phyloP scores from a whole-genome alignment of 2,888 invertebrate species.

The Phorcus lineatus region DNA sequence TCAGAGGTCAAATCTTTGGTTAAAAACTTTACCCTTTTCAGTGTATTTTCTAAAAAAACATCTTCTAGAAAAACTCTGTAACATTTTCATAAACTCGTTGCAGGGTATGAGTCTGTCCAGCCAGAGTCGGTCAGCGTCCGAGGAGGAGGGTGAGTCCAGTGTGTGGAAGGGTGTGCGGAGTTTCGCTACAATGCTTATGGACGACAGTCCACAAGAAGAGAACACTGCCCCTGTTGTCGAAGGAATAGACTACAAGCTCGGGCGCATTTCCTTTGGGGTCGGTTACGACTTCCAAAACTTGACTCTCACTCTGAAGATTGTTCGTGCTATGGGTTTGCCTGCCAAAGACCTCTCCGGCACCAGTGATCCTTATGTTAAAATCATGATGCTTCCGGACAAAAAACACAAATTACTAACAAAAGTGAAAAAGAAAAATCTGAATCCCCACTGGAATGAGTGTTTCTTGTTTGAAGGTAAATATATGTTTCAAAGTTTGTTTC shows the following conservation, averaged over 20 bases:
- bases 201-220: constrained; percentile 52
- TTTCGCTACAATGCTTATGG: constrained; percentile 69
- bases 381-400: constrained; percentile 73
- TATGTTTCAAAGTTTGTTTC: no score
- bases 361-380: constrained; percentile 75
- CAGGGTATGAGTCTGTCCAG: constrained; percentile 48
- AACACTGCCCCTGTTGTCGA: constrained; percentile 50
- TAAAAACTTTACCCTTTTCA: no score
- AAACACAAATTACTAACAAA: constrained; percentile 74
- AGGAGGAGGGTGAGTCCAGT: constrained; percentile 47
- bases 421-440: constrained; percentile 74
- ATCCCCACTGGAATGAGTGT: constrained; percentile 75
- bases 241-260: constrained; percentile 67
- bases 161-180: constrained; percentile 65
- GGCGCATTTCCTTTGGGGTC: constrained; percentile 70
- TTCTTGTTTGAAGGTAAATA: constrained; percentile 80
- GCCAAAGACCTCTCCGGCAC: constrained; percentile 75
- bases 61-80: no score
- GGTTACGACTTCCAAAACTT: constrained; percentile 72
- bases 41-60: no score
- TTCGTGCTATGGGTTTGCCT: constrained; percentile 70
- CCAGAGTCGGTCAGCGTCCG: constrained; percentile 48
- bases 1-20: no score
- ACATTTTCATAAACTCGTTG: background rate
- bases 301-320: constrained; percentile 70